Evolutionary conservation across 2,888 invertebrate genomes (phyloP).

Genomic region (Brenthis daphne): DNA sequence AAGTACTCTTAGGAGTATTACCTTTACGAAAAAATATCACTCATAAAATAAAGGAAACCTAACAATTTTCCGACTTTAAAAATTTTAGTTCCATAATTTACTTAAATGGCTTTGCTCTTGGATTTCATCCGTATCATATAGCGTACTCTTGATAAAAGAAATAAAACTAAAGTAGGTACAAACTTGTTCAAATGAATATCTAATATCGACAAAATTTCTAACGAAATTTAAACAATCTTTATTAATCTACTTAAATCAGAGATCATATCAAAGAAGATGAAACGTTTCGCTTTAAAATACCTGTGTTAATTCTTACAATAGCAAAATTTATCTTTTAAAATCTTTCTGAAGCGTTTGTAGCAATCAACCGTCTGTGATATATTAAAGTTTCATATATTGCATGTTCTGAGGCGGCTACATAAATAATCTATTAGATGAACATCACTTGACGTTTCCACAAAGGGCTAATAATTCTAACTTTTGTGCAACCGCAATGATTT

Average conservation of each 20-base stretch:
- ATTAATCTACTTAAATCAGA: too few species aligned
- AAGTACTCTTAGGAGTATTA: too few species aligned
- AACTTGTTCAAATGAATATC: background rate
- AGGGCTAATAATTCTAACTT: slow-evolving; percentile 66
- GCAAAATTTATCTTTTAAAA: slow-evolving; percentile 4
- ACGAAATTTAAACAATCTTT: too few species aligned
- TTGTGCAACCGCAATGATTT: slow-evolving; percentile 72
- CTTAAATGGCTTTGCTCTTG: slow-evolving; percentile 32
- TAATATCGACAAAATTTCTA: background rate
- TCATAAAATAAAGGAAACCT: slow-evolving; percentile 11
- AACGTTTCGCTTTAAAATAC: too few species aligned
- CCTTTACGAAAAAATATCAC: too few species aligned
- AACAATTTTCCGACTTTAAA: slow-evolving; percentile 16
- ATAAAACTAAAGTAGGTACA: slow-evolving; percentile 1
- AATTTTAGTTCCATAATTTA: slow-evolving; percentile 19
- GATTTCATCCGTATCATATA: slow-evolving; percentile 11
- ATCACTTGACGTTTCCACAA: slow-evolving; percentile 77
- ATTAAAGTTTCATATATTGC: slow-evolving; percentile 39
- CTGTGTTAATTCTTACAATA: background rate
- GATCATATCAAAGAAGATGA: too few species aligned
- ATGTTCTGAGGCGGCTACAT: slow-evolving; percentile 67
- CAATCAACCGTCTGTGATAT: slow-evolving; percentile 32
- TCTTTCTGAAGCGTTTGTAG: slow-evolving; percentile 10
- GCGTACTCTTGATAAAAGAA: background rate
- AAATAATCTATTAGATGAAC: slow-evolving; percentile 80